A percentile compares a stretch with the other conserved stretches of the same genome.
These are phyloP conservation scores for Chrysocyon brachyurus DNA, from an alignment of 2,797 vertebrate genomes.

Conservation along the genomic window DNA sequence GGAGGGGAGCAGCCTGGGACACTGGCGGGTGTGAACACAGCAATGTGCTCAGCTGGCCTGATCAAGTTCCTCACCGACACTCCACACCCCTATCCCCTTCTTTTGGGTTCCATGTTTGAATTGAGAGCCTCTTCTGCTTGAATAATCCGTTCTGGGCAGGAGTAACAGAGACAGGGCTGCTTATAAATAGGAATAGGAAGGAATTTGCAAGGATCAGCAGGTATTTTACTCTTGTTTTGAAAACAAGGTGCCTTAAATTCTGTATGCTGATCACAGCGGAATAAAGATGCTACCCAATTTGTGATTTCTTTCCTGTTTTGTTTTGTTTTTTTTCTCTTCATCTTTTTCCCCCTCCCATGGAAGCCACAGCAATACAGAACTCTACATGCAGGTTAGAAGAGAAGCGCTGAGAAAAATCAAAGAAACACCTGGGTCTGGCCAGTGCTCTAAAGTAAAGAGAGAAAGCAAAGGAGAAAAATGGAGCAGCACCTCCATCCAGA, in stretches of 20 bases:
- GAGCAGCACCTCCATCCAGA: slow-evolving; percentile 85
- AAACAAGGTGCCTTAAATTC: slow-evolving; percentile 77
- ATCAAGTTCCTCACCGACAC: background rate
- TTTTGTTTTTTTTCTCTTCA: background rate
- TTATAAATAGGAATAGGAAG: slow-evolving; percentile 57
- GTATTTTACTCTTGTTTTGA: background rate
- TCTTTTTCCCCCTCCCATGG: slow-evolving; percentile 58
- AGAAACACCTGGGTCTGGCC: slow-evolving; percentile 79
- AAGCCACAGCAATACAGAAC: slow-evolving; percentile 89
- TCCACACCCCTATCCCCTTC: background rate
- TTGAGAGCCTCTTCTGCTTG: background rate
- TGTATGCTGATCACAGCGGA: slow-evolving; percentile 68
- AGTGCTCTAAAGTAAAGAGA: slow-evolving; percentile 84
- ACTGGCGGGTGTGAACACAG: accelerated
- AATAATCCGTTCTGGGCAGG: background rate
- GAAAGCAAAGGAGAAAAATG: slow-evolving; percentile 77
- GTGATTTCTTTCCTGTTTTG: slow-evolving; percentile 48
- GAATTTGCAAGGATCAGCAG: slow-evolving; percentile 35
- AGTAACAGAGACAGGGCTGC: background rate
- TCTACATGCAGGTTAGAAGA: slow-evolving; percentile 89
- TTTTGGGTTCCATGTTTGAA: background rate
- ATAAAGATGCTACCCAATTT: slow-evolving; percentile 50
- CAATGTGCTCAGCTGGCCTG: no score
- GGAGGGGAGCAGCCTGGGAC: background rate
- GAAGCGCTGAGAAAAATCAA: slow-evolving; percentile 85